A percentile compares a stretch with the other conserved stretches of the same genome.
phyloP scores from a whole-genome alignment of 2,113 vertebrate species.

The Rousettus leschenaultii region DNA sequence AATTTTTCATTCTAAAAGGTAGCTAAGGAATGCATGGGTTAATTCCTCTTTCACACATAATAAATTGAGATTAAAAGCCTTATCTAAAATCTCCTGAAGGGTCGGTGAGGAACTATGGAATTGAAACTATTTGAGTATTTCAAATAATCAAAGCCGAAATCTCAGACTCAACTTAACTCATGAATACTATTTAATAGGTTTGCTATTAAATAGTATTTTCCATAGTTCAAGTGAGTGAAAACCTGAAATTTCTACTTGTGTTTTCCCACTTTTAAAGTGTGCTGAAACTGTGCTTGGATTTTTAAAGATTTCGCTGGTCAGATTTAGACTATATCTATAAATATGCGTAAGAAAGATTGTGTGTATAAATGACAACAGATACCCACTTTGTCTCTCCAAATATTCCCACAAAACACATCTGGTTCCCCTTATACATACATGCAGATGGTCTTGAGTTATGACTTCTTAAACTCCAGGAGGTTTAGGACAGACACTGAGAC shows the following conservation, averaged over 20 bases:
- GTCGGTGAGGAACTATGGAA: not conserved
- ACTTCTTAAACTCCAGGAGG: not conserved
- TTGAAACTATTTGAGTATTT: not conserved
- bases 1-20: not conserved
- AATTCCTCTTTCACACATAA: not conserved
- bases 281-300: not conserved
- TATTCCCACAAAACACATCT: not conserved
- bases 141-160: conserved; percentile 29
- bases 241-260: not conserved
- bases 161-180: not conserved
- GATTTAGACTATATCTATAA: not conserved
- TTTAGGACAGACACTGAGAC: not conserved
- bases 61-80: not conserved
- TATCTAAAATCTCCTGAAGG: not conserved
- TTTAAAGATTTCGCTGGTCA: not conserved
- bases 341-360: not conserved
- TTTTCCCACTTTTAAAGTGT: not conserved
- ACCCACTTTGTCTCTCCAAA: not conserved
- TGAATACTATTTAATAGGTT: not conserved
- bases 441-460: not conserved
- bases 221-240: not conserved
- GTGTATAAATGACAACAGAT: not conserved
- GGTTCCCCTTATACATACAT: not conserved
- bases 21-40: not conserved
- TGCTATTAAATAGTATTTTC: not conserved